phyloP scores from a whole-genome alignment of 2,888 invertebrate species.

The Melangyna quadrimaculata region DNA sequence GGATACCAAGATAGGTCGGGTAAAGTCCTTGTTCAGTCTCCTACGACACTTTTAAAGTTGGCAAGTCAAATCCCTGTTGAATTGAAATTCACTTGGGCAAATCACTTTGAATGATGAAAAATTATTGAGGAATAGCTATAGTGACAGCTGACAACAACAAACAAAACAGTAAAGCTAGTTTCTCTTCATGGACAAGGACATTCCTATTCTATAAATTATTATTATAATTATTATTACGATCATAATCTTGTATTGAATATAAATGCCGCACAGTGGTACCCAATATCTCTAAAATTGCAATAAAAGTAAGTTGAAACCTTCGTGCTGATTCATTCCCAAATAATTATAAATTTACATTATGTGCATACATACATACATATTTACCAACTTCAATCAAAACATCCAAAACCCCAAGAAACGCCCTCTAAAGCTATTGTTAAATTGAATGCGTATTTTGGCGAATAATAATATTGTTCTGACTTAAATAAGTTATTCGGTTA shows the following conservation, averaged over 20 bases:
- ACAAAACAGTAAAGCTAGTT: neutral
- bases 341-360: no score
- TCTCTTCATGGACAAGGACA: conserved; percentile 12
- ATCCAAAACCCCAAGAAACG: no score
- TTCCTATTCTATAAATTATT: conserved; percentile 37
- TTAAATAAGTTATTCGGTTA: no score
- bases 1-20: neutral
- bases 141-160: conserved; percentile 3
- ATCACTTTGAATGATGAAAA: conserved; percentile 66
- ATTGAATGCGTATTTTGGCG: no score
- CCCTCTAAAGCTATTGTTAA: no score
- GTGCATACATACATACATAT: no score
- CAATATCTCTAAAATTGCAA: neutral
- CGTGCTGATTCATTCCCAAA: no score
- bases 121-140: conserved; percentile 22
- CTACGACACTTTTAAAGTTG: conserved; percentile 3
- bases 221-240: conserved; percentile 50
- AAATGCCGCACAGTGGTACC: neutral
- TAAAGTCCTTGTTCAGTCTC: conserved; percentile 26
- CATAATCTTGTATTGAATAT: conserved; percentile 49
- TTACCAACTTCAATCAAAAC: no score
- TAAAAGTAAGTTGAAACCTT: no score
- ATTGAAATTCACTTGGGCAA: conserved; percentile 65
- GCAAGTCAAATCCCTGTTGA: conserved; percentile 58
- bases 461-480: no score